Evolutionary conservation across 2,797 vertebrate genomes (phyloP).

Genomic region (Coccyzus lansbergi): DNA sequence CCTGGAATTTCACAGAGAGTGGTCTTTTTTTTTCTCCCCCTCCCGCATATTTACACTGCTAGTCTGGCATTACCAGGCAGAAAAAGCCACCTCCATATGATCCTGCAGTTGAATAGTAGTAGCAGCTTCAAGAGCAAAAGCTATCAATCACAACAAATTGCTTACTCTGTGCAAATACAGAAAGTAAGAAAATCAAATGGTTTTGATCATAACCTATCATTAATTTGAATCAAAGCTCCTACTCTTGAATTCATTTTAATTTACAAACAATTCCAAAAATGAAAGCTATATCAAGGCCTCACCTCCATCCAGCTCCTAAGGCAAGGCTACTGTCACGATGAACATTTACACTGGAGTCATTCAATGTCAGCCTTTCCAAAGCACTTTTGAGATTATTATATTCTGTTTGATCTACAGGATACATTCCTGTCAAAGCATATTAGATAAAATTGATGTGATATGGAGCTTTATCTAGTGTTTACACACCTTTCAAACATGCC

Average conservation of each 20-base stretch:
- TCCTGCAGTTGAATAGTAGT: neutral
- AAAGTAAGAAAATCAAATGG: neutral
- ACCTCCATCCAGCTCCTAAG: slow-evolving; percentile 98
- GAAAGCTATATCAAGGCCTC: slow-evolving; percentile 23
- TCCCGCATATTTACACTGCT: neutral
- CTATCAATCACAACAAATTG: neutral
- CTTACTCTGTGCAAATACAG: neutral
- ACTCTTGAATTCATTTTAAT: neutral
- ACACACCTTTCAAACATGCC: neutral
- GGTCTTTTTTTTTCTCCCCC: neutral
- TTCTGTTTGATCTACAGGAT: slow-evolving; percentile 94
- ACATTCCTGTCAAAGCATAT: slow-evolving; percentile 85
- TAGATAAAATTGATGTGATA: neutral
- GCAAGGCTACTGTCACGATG: slow-evolving; percentile 93
- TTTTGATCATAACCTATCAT: neutral
- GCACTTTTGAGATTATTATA: slow-evolving; percentile 90
- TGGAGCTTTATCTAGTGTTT: neutral
- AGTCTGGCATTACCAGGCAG: neutral
- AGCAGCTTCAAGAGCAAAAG: neutral
- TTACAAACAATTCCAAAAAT: neutral
- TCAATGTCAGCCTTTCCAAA: slow-evolving; percentile 92
- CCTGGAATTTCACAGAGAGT: neutral
- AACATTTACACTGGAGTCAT: slow-evolving; percentile 94
- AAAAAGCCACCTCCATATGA: neutral
- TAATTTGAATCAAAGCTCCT: neutral